These are phyloP conservation scores for Sarotherodon lohbergeri DNA, from an alignment of 2,113 vertebrate species.

Conservation along the genomic window DNA sequence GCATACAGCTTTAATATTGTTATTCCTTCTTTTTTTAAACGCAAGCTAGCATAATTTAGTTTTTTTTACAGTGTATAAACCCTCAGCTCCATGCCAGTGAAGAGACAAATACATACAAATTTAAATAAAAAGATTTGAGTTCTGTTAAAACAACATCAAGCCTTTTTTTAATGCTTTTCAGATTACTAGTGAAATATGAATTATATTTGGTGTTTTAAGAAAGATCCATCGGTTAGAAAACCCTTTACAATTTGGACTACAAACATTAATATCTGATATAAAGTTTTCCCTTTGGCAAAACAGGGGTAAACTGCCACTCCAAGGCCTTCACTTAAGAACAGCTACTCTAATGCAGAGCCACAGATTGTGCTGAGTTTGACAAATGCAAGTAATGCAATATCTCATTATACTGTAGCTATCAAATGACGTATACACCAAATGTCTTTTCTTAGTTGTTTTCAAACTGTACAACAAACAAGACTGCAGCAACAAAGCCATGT, in stretches of 20 bases:
- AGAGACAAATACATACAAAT: slow-evolving; percentile 62
- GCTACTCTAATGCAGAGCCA: slow-evolving; percentile 12
- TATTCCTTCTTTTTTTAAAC: neutral
- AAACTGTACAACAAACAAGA: neutral
- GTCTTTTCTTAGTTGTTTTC: neutral
- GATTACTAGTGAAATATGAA: slow-evolving; percentile 26
- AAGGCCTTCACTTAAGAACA: slow-evolving; percentile 44
- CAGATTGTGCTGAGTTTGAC: slow-evolving; percentile 19
- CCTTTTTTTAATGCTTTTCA: neutral
- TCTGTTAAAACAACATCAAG: slow-evolving; percentile 35
- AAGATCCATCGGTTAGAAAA: slow-evolving; percentile 54
- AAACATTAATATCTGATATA: slow-evolving; percentile 51
- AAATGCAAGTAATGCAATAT: neutral
- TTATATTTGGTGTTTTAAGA: slow-evolving; percentile 52
- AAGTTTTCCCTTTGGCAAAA: slow-evolving; percentile 69
- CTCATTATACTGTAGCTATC: neutral
- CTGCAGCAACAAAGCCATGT: neutral
- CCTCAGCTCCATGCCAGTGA: slow-evolving; percentile 60
- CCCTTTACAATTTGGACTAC: slow-evolving; percentile 15
- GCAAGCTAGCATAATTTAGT: slow-evolving; percentile 10
- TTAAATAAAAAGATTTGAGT: slow-evolving; percentile 46
- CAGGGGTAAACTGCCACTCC: slow-evolving; percentile 67
- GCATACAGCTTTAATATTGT: neutral
- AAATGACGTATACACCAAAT: neutral
- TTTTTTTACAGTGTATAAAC: slow-evolving; percentile 66